Base-by-base conservation (phyloP, 2,113 vertebrate species). In the Clupea harengus region DNA sequence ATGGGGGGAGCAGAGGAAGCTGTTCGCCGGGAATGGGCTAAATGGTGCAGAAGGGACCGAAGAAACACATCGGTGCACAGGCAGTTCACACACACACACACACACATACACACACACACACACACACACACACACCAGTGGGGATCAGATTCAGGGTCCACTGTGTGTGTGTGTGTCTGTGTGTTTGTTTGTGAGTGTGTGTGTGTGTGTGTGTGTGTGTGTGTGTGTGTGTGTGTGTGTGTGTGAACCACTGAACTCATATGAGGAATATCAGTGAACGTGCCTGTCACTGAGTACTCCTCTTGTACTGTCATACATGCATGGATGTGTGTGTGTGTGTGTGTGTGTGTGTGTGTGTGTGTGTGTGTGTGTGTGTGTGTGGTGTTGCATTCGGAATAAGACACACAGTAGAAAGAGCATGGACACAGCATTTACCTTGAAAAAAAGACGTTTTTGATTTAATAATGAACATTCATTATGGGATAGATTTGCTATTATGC, bases 41-140 rank as follows among this genome's bases (percentile, higher is more conserved):
- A 91, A 91, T 91, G 88, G 87, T 88, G 85, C 67, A 88, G 86
- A 92, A 90, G 90, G 88, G 89, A 93, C 90, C 88, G 87, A 82
- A 28, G 82, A 91, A 89, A 87, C 64, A 52, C 64, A 87, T 86
- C 82, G 82, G 89, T 89, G 81, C 81, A 75, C 85, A 50, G 89
- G 86, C 52, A n/a, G n/a, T 72, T 52, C 39, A 32, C 32, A 32
- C 72, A 17, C 28, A 32, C 72, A 17, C 28, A 13, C 47, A 82
- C 81, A 52, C 81, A 49, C 20, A 25, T 45, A 82, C n/a, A 28
- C 81, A 25, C 46, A 81, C 54, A 20, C 54, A 60, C 54, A 60
- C 54, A 60, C 54, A 60, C 54, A 60, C 17, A 60, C 54, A 60
- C 54, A 60, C 54, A 60, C 22, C 54, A 60, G 15, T 39, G 1